phyloP scores from a whole-genome alignment of 2,888 invertebrate genomes.

The Cataglyphis cursor region DNA sequence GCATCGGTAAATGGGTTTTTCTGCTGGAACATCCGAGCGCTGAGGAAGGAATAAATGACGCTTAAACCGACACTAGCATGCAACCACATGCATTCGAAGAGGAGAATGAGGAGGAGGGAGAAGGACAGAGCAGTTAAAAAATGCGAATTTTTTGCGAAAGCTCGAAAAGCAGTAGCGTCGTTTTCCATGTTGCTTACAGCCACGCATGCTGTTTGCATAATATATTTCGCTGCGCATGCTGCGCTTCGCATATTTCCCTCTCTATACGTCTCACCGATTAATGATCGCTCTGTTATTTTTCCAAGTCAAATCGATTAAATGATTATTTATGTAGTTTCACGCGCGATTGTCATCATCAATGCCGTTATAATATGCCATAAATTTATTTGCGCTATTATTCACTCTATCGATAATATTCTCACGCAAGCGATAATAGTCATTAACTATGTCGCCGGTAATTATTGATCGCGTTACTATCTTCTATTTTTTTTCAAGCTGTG shows the following conservation, averaged over 20 bases:
- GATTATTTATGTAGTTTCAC: constrained; percentile 17
- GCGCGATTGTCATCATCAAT: neutral
- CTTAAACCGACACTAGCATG: constrained; percentile 55
- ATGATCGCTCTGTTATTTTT: constrained; percentile 27
- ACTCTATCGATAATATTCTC: neutral
- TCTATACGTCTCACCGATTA: constrained; percentile 34
- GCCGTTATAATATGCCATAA: neutral
- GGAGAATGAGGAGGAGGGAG: neutral
- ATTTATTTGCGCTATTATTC: constrained; percentile 18
- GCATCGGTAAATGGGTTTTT: constrained; percentile 69
- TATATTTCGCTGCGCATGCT: constrained; percentile 28
- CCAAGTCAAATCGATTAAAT: constrained; percentile 29
- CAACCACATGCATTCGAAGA: neutral
- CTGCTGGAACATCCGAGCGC: constrained; percentile 48
- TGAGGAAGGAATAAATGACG: constrained; percentile 60
- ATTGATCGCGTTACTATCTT: neutral
- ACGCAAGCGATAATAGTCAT: constrained; percentile 12
- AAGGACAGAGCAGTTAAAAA: constrained; percentile 12
- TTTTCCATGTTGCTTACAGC: constrained; percentile 37
- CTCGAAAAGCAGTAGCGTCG: constrained; percentile 31
- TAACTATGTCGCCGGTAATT: constrained; percentile 17
- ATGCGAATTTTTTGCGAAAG: constrained; percentile 24
- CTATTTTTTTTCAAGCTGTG: neutral
- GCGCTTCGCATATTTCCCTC: constrained; percentile 19
- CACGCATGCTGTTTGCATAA: constrained; percentile 52